Conservation (phyloP, 2,888 invertebrate species). For the Halocaridina rubra region DNA sequence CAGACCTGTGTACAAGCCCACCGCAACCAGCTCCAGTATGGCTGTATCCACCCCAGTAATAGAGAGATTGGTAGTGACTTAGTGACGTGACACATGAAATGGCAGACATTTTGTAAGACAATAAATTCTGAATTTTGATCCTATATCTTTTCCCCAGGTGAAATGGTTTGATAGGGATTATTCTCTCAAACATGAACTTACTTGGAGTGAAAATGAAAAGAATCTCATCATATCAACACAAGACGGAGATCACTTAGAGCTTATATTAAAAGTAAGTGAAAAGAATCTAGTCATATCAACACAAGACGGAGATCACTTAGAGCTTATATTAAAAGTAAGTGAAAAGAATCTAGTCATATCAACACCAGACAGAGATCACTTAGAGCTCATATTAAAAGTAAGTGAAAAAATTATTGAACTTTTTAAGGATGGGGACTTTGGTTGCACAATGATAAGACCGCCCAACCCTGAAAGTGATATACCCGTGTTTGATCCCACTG, state of each 20-base stretch:
- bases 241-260: neutral
- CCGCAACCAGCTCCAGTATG: no score
- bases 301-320: neutral
- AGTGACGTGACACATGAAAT: no score
- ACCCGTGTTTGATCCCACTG: no score
- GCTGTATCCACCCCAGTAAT: no score
- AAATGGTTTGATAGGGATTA: constrained; percentile 29
- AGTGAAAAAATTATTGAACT: neutral
- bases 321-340: neutral
- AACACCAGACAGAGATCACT: neutral
- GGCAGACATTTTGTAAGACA: no score
- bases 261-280: neutral
- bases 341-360: neutral
- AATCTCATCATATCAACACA: neutral
- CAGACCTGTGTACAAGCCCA: no score
- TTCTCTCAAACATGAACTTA: neutral
- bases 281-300: neutral
- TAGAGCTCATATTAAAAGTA: neutral
- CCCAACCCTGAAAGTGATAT: no score
- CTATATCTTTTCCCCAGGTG: neutral
- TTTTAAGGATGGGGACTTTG: no score
- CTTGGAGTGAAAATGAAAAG: neutral
- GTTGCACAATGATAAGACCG: no score
- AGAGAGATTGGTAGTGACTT: no score
- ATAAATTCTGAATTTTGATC: neutral